Evolutionary conservation across 2,113 vertebrate genomes (phyloP).

Genomic region (Microtus oregoni): DNA sequence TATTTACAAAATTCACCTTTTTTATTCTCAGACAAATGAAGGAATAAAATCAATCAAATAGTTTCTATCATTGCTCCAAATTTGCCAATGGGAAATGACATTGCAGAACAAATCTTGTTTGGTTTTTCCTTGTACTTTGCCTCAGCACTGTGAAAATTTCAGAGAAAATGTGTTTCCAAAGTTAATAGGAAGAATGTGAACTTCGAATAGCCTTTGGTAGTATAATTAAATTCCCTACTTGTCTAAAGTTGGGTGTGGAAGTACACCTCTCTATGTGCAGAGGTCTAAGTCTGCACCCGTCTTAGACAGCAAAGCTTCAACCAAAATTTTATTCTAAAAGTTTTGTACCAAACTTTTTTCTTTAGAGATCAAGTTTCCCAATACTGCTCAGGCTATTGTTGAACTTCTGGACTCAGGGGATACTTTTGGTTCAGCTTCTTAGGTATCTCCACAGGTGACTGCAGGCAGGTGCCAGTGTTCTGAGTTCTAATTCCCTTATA

Average conservation of each 20-base stretch:
- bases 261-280: background rate
- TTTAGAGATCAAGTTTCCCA: background rate
- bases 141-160: constrained; percentile 5
- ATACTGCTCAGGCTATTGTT: background rate
- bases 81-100: background rate
- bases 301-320: background rate
- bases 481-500: background rate
- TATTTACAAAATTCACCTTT: background rate
- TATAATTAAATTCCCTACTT: constrained; percentile 10
- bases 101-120: background rate
- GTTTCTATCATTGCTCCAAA: background rate
- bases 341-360: background rate
- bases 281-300: background rate
- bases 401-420: background rate
- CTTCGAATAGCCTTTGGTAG: constrained; percentile 44
- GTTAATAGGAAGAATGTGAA: constrained; percentile 10
- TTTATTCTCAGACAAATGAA: background rate
- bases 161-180: background rate
- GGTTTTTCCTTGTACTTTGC: background rate
- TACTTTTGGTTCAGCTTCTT: background rate
- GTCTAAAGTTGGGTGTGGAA: constrained; percentile 34
- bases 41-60: background rate
- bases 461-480: background rate
- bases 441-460: background rate
- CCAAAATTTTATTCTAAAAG: background rate